Percentiles rank a stretch among this genome's conserved stretches.
Evolutionary conservation across 2,113 vertebrate species (phyloP).

Genomic region (Bostrychus sinensis): DNA sequence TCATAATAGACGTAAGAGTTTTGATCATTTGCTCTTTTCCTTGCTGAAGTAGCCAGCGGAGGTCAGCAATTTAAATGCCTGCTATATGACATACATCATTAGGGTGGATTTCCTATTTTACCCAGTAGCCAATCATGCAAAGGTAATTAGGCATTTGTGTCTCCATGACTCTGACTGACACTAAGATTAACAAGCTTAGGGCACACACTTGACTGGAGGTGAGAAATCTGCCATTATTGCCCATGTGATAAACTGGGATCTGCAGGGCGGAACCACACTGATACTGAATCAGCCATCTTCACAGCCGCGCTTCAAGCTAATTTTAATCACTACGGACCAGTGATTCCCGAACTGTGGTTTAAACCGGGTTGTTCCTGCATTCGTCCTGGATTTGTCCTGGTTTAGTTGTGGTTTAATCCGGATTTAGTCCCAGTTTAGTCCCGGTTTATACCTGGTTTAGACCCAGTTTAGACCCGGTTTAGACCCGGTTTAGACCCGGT

Average conservation of each 20-base stretch:
- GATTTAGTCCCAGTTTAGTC: not conserved
- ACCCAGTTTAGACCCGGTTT: not conserved
- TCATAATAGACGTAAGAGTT: constrained; percentile 18
- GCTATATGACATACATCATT: constrained; percentile 62
- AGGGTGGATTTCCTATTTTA: constrained; percentile 60
- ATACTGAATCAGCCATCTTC: constrained; percentile 5
- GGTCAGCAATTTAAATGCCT: constrained; percentile 55
- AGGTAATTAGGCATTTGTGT: constrained; percentile 73
- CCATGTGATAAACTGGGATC: constrained; percentile 31
- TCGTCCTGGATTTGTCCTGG: too few relatives aligned
- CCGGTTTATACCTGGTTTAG: not conserved
- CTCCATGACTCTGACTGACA: constrained; percentile 69
- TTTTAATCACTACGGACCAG: too few relatives aligned
- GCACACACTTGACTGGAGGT: constrained; percentile 63
- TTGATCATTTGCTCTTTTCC: constrained; percentile 36
- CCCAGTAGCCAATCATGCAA: constrained; percentile 69
- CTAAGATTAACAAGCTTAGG: constrained; percentile 75
- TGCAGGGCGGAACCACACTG: constrained; percentile 7
- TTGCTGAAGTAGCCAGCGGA: constrained; percentile 29
- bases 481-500: not conserved
- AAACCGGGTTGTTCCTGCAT: too few relatives aligned
- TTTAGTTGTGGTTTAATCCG: not conserved
- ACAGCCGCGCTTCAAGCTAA: not conserved
- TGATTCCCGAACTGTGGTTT: too few relatives aligned
- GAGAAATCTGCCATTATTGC: constrained; percentile 53